Conservation (phyloP, 2,113 vertebrate genomes). For the Megalops atlanticus region DNA sequence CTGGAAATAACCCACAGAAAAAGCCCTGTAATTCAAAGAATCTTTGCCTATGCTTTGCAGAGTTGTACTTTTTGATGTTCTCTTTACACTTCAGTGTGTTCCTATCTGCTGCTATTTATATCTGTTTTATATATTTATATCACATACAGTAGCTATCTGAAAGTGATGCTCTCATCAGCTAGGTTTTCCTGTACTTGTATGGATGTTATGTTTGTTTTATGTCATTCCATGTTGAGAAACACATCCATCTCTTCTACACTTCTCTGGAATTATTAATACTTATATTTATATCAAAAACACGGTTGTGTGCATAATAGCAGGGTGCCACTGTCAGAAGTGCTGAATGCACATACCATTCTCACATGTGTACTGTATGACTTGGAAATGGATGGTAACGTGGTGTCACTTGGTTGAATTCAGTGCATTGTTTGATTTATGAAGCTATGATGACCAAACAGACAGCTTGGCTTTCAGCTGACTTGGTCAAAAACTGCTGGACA, state of each 20-base stretch:
- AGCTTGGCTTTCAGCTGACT: background rate
- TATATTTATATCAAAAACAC: background rate
- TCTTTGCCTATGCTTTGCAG: background rate
- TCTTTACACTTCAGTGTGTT: background rate
- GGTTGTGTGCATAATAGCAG: background rate
- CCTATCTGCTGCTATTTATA: background rate
- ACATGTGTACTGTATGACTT: background rate
- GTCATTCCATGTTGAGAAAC: no score
- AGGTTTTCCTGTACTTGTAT: no score
- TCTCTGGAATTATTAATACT: background rate
- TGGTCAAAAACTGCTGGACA: background rate
- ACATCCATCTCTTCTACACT: no score
- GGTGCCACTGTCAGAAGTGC: background rate
- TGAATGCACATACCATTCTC: background rate
- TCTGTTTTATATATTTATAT: no score
- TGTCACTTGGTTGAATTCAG: background rate
- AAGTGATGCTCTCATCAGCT: no score
- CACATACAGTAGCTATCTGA: no score
- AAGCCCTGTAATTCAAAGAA: constrained; percentile 10
- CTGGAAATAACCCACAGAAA: background rate
- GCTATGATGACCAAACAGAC: no score
- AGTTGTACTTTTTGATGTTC: background rate
- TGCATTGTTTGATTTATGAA: no score
- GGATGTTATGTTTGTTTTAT: no score
- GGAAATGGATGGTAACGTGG: background rate